phyloP scores from a whole-genome alignment of 2,888 invertebrate species.

The Catocala fraxini region DNA sequence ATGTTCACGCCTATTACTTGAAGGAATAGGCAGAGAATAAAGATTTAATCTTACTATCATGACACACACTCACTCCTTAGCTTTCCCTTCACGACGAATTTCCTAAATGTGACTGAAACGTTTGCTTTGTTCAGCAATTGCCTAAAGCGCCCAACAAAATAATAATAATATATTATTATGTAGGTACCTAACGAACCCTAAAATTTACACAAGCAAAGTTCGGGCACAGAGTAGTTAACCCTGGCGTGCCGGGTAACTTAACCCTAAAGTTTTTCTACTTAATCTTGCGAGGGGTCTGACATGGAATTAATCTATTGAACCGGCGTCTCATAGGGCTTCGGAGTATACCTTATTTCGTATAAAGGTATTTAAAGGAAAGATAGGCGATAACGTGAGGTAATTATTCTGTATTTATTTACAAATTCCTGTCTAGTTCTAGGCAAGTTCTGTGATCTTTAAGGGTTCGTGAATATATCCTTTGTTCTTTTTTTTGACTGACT shows the following conservation, averaged over 20 bases:
- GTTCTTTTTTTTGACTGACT: too few relatives aligned
- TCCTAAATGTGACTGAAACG: too few relatives aligned
- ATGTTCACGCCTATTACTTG: too few relatives aligned
- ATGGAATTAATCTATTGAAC: conserved; percentile 50
- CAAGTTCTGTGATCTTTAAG: too few relatives aligned
- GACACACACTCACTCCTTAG: too few relatives aligned
- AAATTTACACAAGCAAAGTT: conserved; percentile 40
- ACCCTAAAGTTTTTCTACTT: conserved; percentile 54
- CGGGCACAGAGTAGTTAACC: conserved; percentile 37
- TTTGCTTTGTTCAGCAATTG: too few relatives aligned
- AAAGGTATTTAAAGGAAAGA: conserved; percentile 9
- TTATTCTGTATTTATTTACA: neutral
- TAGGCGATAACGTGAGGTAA: conserved; percentile 5
- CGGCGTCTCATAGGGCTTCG: conserved; percentile 42
- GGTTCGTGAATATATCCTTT: too few relatives aligned
- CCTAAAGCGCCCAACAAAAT: neutral
- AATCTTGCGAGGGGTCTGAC: conserved; percentile 51
- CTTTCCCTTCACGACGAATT: too few relatives aligned
- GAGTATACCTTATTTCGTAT: conserved; percentile 23
- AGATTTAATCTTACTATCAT: too few relatives aligned
- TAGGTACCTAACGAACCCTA: conserved; percentile 33
- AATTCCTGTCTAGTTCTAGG: neutral
- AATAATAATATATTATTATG: conserved; percentile 16
- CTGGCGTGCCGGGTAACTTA: conserved; percentile 36
- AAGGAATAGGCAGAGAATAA: too few relatives aligned